Conservation (phyloP, 2,888 invertebrate genomes). For the Drosophila anomalata region DNA sequence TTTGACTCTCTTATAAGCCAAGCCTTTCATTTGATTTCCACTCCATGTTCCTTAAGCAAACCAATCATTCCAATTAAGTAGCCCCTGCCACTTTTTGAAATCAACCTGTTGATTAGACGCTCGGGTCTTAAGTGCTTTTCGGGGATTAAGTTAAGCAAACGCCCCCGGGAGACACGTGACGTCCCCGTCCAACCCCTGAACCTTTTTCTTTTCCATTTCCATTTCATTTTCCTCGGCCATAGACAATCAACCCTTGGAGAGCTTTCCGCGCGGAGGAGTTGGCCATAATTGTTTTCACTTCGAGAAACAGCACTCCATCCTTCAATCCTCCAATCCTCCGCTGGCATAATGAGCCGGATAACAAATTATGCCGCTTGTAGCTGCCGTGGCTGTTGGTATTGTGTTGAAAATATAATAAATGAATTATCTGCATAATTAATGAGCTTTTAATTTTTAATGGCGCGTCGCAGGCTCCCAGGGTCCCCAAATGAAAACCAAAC, state of each 20-base stretch:
- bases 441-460: slow-evolving; percentile 83
- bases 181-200: slow-evolving; percentile 16
- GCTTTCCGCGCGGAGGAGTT: slow-evolving; percentile 22
- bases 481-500: slow-evolving; percentile 30
- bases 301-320: slow-evolving; percentile 43
- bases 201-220: slow-evolving; percentile 1
- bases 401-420: slow-evolving; percentile 82
- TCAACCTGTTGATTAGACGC: slow-evolving; percentile 63
- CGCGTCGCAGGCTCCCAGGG: slow-evolving; percentile 59
- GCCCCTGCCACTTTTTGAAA: slow-evolving; percentile 4
- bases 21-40: background rate
- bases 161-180: slow-evolving; percentile 67
- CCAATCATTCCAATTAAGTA: slow-evolving; percentile 39
- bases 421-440: slow-evolving; percentile 83
- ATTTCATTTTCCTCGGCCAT: background rate
- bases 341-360: slow-evolving; percentile 68
- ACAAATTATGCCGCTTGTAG: slow-evolving; percentile 66
- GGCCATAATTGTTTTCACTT: slow-evolving; percentile 76
- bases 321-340: slow-evolving; percentile 30
- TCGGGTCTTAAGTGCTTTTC: slow-evolving; percentile 63
- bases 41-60: background rate
- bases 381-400: slow-evolving; percentile 40
- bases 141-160: slow-evolving; percentile 55
- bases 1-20: background rate
- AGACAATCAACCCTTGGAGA: slow-evolving; percentile 39